Conservation (phyloP, 2,113 vertebrate genomes). For the Lepus europaeus region DNA sequence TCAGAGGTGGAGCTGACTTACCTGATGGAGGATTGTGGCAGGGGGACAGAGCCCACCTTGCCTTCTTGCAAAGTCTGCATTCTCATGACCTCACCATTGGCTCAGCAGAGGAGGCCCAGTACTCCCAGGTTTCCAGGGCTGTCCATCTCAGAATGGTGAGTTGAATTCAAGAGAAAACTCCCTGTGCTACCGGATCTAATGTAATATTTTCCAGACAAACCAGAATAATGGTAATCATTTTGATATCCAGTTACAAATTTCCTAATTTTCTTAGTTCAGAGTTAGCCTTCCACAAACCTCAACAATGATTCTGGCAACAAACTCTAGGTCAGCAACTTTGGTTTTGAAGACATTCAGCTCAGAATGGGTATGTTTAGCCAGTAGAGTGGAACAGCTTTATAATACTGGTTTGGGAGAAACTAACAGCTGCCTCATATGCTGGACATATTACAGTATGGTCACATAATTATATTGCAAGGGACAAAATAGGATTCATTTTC, state of each 20-base stretch:
- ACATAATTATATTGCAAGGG: conserved; percentile 65
- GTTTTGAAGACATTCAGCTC: background rate
- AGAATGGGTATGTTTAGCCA: background rate
- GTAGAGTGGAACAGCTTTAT: conserved; percentile 54
- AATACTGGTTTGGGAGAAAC: conserved; percentile 12
- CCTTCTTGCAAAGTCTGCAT: rapidly evolving
- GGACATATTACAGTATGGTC: conserved; percentile 42
- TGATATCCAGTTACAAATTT: background rate
- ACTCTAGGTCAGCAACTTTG: background rate
- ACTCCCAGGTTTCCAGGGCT: background rate
- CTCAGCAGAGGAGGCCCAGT: background rate
- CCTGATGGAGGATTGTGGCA: background rate
- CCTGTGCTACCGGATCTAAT: background rate
- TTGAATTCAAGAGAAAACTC: background rate
- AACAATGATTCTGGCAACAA: background rate
- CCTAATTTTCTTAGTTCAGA: background rate
- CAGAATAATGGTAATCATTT: background rate
- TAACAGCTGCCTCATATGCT: conserved; percentile 59
- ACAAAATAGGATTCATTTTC: conserved; percentile 62
- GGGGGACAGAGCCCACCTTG: background rate
- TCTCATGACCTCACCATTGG: background rate
- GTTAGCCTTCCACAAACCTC: background rate
- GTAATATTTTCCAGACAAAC: background rate
- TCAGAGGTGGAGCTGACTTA: background rate
- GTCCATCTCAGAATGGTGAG: background rate